These are phyloP conservation scores for Brachionus angularis DNA, from an alignment of 1,140 invertebrate species.

Conservation along the genomic window DNA sequence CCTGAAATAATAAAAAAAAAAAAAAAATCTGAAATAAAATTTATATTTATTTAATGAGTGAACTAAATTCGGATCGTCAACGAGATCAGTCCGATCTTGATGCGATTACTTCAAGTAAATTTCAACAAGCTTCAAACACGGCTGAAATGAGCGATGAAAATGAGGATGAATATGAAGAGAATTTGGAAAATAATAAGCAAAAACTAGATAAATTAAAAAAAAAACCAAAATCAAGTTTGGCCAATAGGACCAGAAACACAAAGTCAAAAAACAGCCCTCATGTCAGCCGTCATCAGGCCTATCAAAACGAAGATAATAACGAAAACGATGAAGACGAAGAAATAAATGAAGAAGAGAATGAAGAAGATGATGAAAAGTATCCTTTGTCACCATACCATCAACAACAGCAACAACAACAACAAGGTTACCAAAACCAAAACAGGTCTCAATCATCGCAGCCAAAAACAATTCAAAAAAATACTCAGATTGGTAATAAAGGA, in stretches of 20 bases:
- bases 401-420: neutral
- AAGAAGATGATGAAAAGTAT: conserved; percentile 18
- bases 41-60: neutral
- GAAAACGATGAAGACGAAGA: neutral
- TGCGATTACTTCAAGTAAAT: neutral
- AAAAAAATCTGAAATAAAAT: too few relatives aligned
- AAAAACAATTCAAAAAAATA: too few relatives aligned
- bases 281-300: neutral
- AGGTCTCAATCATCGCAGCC: too few relatives aligned
- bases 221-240: too few relatives aligned
- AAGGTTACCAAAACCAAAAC: too few relatives aligned
- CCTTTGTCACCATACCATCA: conserved; percentile 1
- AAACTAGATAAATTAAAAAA: conserved; percentile 20
- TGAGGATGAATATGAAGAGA: neutral
- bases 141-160: conserved; percentile 15
- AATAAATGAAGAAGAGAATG: neutral
- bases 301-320: neutral
- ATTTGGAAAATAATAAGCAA: neutral
- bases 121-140: neutral
- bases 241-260: neutral
- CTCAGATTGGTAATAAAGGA: too few relatives aligned
- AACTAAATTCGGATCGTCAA: neutral
- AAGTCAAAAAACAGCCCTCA: neutral
- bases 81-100: neutral
- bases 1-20: too few relatives aligned